Evolutionary conservation across 2,113 vertebrate genomes (phyloP), one percentile per base, ranked within the genome.

Genomic region (Solenodon paradoxus): DNA sequence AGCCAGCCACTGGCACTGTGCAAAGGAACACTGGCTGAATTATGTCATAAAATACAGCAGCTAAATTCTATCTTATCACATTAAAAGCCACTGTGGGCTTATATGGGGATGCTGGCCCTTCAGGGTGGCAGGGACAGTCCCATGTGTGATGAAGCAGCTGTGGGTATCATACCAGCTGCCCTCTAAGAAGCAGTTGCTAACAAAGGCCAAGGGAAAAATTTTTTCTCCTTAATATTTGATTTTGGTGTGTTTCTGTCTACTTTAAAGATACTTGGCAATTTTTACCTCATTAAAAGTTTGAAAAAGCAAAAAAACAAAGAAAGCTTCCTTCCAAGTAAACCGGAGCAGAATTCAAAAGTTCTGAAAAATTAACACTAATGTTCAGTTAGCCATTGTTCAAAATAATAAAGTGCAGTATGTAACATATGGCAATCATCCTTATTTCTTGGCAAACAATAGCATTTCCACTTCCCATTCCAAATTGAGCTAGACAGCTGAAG

Each of bases 21-120:
- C 95, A 97, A 98, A 98, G 97, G 90, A 92, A 91, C 92, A 90
- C 75, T 3, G n/a, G 40, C 87, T 79, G 69, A 96, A 95, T 92
- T 90, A 87, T 71, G 92, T 87, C 87, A 97, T 98, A 98, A 98
- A 98, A 95, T 88, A 87, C 57, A 96, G 96, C 92, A 92, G 80
- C 77, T 90, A 35, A 94, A 68, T 42, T 87, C 87, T 98, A 97
- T 98, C 96, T 97, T 97, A 96, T 98, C 97, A 92, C 80, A 79
- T 92, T 90, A 59, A 88, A 96, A 96, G 89, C 93, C 80, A 95
- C 85, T 96, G 81, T 26, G 78, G 87, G 94, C 85, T 96, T 61
- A 10, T n/a, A 88, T 93, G 89, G 79, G 87, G 59, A 90, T 61
- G 92, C 74, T 96, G 97, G 95, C 94, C 92, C 88, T 94, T 96